Conservation (phyloP, 2,888 invertebrate genomes). For the Philereme vetulata region DNA sequence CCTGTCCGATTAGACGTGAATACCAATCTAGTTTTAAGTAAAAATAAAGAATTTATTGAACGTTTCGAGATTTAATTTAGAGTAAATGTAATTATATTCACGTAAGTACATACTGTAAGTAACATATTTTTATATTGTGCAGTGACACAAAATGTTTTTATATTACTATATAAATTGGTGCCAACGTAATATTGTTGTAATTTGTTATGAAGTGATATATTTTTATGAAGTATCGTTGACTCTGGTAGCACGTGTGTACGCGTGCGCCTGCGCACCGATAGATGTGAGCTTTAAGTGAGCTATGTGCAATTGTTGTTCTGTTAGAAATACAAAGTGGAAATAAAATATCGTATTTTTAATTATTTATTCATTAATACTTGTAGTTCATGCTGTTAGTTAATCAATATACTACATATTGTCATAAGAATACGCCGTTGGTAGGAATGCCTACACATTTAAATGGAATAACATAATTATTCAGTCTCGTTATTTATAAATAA, state of each 20-base stretch:
- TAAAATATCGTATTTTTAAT: constrained; percentile 50
- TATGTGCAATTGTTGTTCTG: constrained; percentile 81
- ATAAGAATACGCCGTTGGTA: constrained; percentile 18
- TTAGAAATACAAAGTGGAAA: constrained; percentile 79
- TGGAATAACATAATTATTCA: constrained; percentile 33
- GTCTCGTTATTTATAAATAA: constrained; percentile 32
- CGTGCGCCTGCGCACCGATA: constrained; percentile 44
- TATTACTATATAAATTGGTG: constrained; percentile 78
- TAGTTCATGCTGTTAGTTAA: constrained; percentile 17
- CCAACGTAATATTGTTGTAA: constrained; percentile 83
- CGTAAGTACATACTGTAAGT: constrained; percentile 73
- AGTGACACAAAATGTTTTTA: constrained; percentile 76
- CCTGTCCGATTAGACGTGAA: constrained; percentile 60
- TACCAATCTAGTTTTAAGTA: constrained; percentile 72
- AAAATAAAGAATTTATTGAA: constrained; percentile 73
- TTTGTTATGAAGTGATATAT: constrained; percentile 82
- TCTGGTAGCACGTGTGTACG: constrained; percentile 64
- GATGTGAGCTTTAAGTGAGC: constrained; percentile 73
- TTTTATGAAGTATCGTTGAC: constrained; percentile 78
- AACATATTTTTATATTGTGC: constrained; percentile 82
- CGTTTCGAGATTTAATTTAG: constrained; percentile 79
- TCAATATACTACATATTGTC: constrained; percentile 11
- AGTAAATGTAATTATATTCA: constrained; percentile 71
- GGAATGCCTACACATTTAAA: constrained; percentile 18
- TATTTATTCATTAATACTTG: constrained; percentile 30